These are phyloP conservation scores for Falco punctatus DNA, from an alignment of 2,113 vertebrate species.

Conservation along the genomic window DNA sequence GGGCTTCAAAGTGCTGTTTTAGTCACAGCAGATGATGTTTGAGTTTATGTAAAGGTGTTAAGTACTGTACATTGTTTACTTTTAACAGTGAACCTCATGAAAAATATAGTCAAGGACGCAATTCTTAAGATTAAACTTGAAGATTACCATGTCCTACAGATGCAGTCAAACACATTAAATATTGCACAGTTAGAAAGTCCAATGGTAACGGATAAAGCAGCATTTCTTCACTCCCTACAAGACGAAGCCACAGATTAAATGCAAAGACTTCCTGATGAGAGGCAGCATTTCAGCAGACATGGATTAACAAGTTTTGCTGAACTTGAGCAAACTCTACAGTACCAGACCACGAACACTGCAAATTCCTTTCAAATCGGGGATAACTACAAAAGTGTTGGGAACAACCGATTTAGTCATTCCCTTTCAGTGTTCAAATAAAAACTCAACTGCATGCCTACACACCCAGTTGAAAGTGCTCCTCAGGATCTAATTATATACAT, in stretches of 20 bases:
- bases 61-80: neutral
- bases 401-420: neutral
- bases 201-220: rapidly evolving
- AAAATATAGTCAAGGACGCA: neutral
- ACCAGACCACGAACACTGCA: neutral
- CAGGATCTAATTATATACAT: neutral
- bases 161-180: neutral
- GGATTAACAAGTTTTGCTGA: neutral
- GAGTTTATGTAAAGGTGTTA: neutral
- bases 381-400: neutral
- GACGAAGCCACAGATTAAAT: neutral
- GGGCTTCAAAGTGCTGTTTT: neutral
- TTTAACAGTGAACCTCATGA: neutral
- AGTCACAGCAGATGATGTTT: neutral
- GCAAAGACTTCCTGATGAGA: neutral
- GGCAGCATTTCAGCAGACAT: neutral
- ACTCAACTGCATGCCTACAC: neutral
- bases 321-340: neutral
- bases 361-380: neutral
- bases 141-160: neutral
- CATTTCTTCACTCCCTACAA: neutral
- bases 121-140: neutral
- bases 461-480: neutral
- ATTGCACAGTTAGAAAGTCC: neutral
- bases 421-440: neutral